phyloP scores from a whole-genome alignment of 2,113 vertebrate genomes.

The Nicator chloris region DNA sequence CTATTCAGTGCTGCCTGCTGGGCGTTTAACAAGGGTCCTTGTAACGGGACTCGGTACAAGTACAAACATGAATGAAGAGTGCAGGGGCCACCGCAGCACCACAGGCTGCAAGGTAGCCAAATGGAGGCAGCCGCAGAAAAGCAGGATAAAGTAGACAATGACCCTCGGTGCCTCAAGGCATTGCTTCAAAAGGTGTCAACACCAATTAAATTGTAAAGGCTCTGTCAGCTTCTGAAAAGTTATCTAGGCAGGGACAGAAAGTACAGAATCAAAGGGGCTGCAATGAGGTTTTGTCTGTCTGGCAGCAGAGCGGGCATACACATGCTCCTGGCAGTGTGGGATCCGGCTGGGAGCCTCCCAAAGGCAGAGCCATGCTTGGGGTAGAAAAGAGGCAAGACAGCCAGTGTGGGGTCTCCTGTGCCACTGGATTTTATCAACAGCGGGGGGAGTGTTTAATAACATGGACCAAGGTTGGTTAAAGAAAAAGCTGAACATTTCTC shows the following conservation, averaged over 20 bases:
- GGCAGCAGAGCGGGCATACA: neutral
- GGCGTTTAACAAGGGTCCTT: constrained; percentile 77
- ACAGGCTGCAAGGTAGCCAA: constrained; percentile 72
- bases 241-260: constrained; percentile 72
- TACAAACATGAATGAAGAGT: constrained; percentile 72
- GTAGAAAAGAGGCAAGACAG: neutral
- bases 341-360: constrained; percentile 41
- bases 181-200: constrained; percentile 80
- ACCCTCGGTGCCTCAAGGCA: constrained; percentile 73
- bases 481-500: neutral
- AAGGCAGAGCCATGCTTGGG: neutral
- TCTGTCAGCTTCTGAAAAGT: constrained; percentile 77
- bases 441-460: neutral
- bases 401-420: neutral
- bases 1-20: constrained; percentile 78
- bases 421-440: neutral
- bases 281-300: constrained; percentile 41
- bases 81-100: constrained; percentile 73
- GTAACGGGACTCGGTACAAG: constrained; percentile 71
- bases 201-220: constrained; percentile 81
- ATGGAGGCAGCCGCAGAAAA: constrained; percentile 65
- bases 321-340: constrained; percentile 45
- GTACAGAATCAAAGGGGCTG: constrained; percentile 69
- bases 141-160: constrained; percentile 74
- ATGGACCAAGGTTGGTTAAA: neutral